Evolutionary conservation across 92 coral and sea anemone species (phyloP).

Genomic region (Epizoanthus fatuus): DNA sequence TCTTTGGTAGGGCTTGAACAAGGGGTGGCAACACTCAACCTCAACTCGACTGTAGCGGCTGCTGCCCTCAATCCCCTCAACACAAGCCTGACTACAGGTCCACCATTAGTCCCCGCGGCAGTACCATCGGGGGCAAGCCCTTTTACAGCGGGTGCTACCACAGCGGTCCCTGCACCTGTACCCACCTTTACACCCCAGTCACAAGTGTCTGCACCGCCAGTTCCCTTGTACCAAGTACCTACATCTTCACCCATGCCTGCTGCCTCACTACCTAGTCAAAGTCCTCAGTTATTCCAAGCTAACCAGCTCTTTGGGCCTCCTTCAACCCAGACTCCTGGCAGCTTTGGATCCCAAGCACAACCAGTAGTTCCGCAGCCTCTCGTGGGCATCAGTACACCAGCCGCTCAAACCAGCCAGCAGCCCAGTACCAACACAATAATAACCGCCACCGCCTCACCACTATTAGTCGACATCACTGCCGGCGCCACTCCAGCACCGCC

Average conservation of each 20-base stretch:
- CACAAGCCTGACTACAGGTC: constrained; percentile 61
- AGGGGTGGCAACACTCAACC: constrained; percentile 84
- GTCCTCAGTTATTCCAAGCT: constrained; percentile 35
- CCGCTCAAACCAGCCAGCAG: constrained; percentile 70
- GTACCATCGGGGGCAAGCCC: constrained; percentile 53
- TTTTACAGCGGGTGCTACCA: constrained; percentile 20
- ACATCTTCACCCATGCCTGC: constrained; percentile 3
- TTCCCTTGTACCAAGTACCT: constrained; percentile 30
- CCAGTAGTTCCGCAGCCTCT: constrained; percentile 81
- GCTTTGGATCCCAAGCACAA: constrained; percentile 65
- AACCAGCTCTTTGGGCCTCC: constrained; percentile 31
- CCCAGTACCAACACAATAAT: constrained; percentile 64
- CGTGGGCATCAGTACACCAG: constrained; percentile 82
- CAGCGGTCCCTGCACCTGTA: constrained; percentile 18
- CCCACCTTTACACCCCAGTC: constrained; percentile 19
- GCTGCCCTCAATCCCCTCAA: constrained; percentile 93
- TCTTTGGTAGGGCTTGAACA: constrained; percentile 81
- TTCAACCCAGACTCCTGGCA: constrained; percentile 21
- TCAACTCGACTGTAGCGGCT: constrained; percentile 74
- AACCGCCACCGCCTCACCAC: constrained; percentile 90
- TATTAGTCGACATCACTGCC: constrained; percentile 91
- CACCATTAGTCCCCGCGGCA: constrained; percentile 70
- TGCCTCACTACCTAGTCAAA: constrained; percentile 11
- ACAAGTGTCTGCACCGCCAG: neutral
- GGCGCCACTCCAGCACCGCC: constrained; percentile 93